These are phyloP conservation scores for Pachyrhynchus sulphureomaculatus DNA, from an alignment of 1,140 invertebrate species.

Conservation along the genomic window DNA sequence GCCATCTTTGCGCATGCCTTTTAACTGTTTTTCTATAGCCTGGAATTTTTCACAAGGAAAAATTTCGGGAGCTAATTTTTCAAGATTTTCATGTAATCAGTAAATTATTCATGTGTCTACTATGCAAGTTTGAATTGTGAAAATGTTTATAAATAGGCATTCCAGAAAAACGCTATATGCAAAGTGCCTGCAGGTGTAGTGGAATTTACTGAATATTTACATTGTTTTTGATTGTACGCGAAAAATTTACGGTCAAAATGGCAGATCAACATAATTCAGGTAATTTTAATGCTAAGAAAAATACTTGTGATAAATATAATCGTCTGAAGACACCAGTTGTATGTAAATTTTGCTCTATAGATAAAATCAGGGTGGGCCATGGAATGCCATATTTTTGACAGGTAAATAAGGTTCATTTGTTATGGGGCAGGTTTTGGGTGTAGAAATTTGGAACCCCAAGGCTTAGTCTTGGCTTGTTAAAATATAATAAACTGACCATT, in stretches of 20 bases:
- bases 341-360: neutral
- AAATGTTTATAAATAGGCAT: no score
- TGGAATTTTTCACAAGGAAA: no score
- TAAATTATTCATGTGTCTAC: no score
- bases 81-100: neutral
- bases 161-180: no score
- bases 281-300: conserved; percentile 15
- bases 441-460: no score
- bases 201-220: neutral
- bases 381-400: neutral
- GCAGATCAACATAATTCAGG: conserved; percentile 13
- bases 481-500: no score
- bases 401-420: neutral
- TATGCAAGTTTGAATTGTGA: no score
- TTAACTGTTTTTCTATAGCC: neutral
- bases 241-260: conserved; percentile 18
- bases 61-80: neutral
- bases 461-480: no score
- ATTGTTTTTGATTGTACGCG: neutral
- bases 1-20: conserved; percentile 28
- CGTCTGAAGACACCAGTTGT: no score
- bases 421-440: no score
- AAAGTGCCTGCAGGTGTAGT: neutral
- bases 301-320: neutral
- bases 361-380: conserved; percentile 23